Conservation (phyloP, 2,113 vertebrate genomes). For the Macaca mulatta region DNA sequence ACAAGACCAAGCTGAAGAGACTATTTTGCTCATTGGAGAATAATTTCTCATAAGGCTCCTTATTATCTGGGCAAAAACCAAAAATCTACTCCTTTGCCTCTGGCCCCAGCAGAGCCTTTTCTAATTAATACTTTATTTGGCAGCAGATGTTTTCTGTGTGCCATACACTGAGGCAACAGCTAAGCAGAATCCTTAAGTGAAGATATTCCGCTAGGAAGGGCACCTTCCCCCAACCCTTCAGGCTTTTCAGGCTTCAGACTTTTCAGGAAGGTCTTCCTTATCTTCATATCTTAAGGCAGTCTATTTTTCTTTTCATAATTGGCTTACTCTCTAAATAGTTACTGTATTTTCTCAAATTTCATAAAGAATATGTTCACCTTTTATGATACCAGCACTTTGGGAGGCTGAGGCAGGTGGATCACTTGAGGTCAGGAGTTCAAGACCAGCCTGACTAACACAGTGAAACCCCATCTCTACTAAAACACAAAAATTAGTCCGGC, state of each 20-base stretch:
- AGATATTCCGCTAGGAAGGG: background rate
- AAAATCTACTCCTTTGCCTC: background rate
- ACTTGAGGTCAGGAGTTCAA: too few species aligned
- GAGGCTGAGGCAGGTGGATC: too few species aligned
- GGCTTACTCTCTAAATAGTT: background rate
- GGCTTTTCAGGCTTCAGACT: background rate
- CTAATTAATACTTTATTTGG: background rate
- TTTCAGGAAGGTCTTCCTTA: background rate
- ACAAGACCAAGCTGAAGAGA: background rate
- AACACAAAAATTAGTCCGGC: too few species aligned
- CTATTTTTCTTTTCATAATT: background rate
- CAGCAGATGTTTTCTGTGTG: constrained; percentile 10
- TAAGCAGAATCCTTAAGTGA: background rate
- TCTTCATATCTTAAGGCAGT: background rate
- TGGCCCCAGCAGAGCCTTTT: background rate
- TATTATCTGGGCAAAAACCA: background rate
- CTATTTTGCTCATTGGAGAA: background rate
- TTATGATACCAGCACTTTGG: too few species aligned
- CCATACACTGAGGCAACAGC: background rate
- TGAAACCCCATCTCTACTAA: too few species aligned
- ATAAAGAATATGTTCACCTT: background rate
- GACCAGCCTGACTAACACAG: too few species aligned
- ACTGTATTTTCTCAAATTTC: background rate
- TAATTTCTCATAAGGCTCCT: background rate
- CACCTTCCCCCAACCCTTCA: background rate